Conservation (phyloP, 2,797 vertebrate species). For the Heliangelus exortis region DNA sequence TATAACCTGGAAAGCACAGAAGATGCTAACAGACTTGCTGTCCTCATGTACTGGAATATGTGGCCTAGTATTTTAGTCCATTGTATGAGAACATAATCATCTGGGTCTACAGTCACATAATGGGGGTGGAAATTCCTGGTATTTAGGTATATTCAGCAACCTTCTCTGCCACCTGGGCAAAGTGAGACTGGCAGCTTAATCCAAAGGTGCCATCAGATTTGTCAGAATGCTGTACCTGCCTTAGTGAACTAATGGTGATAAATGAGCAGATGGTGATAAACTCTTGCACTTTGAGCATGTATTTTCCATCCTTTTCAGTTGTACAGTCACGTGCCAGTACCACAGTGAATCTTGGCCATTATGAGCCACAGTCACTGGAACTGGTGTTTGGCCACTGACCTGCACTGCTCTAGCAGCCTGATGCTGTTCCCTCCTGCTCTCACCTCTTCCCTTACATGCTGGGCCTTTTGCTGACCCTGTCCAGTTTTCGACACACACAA, state of each 20-base stretch:
- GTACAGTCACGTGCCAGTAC: neutral
- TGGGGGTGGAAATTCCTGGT: neutral
- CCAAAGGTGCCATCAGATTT: neutral
- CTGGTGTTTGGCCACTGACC: neutral
- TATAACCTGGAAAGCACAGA: neutral
- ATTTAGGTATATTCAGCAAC: neutral
- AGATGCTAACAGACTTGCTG: neutral
- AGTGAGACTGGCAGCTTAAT: neutral
- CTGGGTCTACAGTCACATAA: neutral
- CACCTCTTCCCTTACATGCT: neutral
- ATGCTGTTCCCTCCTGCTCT: neutral
- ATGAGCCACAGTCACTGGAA: neutral
- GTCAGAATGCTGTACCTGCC: neutral
- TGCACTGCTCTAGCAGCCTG: neutral
- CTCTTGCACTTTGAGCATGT: fast-evolving
- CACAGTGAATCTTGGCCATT: neutral
- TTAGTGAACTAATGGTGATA: neutral
- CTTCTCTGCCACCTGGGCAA: neutral
- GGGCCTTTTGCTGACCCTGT: neutral
- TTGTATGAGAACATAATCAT: neutral
- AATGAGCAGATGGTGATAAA: neutral
- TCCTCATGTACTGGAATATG: neutral
- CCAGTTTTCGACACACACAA: neutral
- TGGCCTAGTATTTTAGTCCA: neutral
- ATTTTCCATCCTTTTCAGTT: neutral